A percentile compares a stretch with the other conserved stretches of the same genome.
These are phyloP conservation scores for Canis aureus DNA, from an alignment of 2,113 vertebrate genomes.

Conservation along the genomic window DNA sequence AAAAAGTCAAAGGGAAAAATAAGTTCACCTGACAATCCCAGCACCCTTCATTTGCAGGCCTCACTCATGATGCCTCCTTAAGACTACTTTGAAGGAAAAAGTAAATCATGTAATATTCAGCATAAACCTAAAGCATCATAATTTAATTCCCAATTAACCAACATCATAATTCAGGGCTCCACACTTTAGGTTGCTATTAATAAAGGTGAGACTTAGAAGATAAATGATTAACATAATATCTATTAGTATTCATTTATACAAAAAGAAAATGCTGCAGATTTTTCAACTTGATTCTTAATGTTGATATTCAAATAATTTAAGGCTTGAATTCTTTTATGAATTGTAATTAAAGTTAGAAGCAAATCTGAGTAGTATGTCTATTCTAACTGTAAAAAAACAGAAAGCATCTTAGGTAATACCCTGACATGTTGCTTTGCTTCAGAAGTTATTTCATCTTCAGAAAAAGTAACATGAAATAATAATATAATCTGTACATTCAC, in stretches of 20 bases:
- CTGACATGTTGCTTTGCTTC: constrained; percentile 14
- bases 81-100: constrained; percentile 41
- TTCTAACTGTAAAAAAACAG: constrained; percentile 54
- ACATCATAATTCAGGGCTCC: not conserved
- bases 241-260: not conserved
- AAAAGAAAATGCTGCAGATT: not conserved
- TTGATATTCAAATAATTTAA: constrained; percentile 49
- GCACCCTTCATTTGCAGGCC: not conserved
- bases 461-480: constrained; percentile 8
- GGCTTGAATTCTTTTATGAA: constrained; percentile 38
- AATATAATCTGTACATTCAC: constrained; percentile 46
- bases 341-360: constrained; percentile 23
- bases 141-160: constrained; percentile 53
- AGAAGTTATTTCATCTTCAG: not conserved
- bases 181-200: not conserved
- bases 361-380: constrained; percentile 6
- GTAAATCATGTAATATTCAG: constrained; percentile 12
- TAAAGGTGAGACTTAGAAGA: constrained; percentile 22
- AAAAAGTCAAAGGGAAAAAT: constrained; percentile 32
- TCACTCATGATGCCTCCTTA: not conserved
- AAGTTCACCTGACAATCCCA: not conserved
- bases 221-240: constrained; percentile 21
- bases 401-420: not conserved
- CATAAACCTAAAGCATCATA: constrained; percentile 29
- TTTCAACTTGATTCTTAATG: constrained; percentile 29